phyloP scores from a whole-genome alignment of 2,888 invertebrate genomes.

The Leptothorax acervorum region DNA sequence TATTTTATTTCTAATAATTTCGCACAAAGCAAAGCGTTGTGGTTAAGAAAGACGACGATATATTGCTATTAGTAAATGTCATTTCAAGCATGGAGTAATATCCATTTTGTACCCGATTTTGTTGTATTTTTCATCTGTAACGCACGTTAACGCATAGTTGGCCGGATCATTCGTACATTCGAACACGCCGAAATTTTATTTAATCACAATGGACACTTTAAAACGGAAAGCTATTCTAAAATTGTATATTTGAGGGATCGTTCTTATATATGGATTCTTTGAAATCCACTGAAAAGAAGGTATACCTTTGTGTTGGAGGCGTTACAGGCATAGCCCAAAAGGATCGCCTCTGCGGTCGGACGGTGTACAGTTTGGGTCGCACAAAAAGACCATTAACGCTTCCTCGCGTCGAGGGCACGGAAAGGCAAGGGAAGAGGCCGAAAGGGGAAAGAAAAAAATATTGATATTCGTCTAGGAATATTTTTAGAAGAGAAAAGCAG shows the following conservation, averaged over 20 bases:
- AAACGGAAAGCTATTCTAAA: constrained; percentile 23
- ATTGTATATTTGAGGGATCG: constrained; percentile 6
- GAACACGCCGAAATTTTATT: constrained; percentile 31
- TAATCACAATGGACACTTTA: constrained; percentile 23
- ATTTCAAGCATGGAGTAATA: not conserved
- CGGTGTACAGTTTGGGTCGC: constrained; percentile 63
- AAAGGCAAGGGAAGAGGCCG: not conserved
- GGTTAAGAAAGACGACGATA: constrained; percentile 3
- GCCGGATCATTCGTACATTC: constrained; percentile 7
- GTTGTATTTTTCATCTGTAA: not conserved
- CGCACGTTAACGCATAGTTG: not conserved
- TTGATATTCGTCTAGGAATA: constrained; percentile 72
- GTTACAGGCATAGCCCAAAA: constrained; percentile 46
- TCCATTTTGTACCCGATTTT: constrained; percentile 11
- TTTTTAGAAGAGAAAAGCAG: constrained; percentile 74
- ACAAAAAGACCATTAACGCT: constrained; percentile 78
- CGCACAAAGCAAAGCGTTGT: not conserved
- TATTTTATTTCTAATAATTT: constrained; percentile 32
- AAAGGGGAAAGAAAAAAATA: constrained; percentile 43
- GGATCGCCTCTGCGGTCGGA: constrained; percentile 63
- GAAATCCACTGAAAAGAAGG: constrained; percentile 48
- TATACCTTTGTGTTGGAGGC: constrained; percentile 51
- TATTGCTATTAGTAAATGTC: constrained; percentile 10
- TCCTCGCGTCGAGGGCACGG: constrained; percentile 46
- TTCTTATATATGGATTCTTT: constrained; percentile 16